phyloP scores from a whole-genome alignment of 2,888 invertebrate species.

The Podabrus alpinus region DNA sequence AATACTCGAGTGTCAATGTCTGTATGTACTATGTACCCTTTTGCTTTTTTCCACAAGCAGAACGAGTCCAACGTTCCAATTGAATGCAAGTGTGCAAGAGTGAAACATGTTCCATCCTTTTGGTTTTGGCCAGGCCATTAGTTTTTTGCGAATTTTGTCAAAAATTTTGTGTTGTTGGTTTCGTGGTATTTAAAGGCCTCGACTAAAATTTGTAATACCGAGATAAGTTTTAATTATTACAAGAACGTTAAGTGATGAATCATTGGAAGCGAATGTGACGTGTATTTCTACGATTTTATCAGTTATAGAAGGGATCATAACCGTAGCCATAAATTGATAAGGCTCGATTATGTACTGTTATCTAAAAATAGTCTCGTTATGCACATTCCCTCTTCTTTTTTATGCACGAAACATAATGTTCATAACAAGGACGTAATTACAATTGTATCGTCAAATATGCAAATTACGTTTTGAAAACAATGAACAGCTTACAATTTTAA shows the following conservation, averaged over 20 bases:
- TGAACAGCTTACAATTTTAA: constrained; percentile 10
- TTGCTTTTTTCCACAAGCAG: neutral
- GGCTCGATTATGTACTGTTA: constrained; percentile 8
- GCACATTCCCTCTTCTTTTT: constrained; percentile 2
- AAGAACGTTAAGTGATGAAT: neutral
- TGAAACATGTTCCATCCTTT: neutral
- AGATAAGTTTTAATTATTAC: neutral
- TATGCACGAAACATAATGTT: constrained; percentile 9
- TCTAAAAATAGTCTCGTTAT: constrained; percentile 22
- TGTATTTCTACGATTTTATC: constrained; percentile 3
- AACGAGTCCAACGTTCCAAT: neutral
- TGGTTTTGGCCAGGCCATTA: neutral
- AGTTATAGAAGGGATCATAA: constrained; percentile 12
- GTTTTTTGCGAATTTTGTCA: neutral
- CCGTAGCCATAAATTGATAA: constrained; percentile 14
- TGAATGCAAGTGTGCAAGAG: neutral
- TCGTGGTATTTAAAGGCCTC: neutral
- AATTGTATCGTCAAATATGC: constrained; percentile 14
- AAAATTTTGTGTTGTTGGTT: neutral
- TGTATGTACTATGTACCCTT: too few species aligned
- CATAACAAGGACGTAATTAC: constrained; percentile 25
- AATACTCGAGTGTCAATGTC: neutral
- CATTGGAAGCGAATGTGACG: neutral
- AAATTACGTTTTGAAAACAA: constrained; percentile 25
- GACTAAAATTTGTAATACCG: neutral